Conservation (phyloP, 2,113 vertebrate genomes). For the Rhabdornis inornatus region DNA sequence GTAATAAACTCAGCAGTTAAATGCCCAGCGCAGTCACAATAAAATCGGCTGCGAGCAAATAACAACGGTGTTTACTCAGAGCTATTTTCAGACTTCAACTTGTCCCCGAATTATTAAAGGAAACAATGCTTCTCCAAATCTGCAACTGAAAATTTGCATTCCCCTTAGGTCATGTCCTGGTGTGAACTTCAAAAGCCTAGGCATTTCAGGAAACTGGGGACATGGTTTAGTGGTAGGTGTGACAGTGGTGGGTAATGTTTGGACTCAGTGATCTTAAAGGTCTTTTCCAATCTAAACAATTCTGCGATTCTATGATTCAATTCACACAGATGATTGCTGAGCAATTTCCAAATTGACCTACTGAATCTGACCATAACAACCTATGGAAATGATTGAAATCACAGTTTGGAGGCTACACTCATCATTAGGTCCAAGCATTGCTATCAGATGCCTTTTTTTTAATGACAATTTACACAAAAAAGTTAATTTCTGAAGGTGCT, state of each 20-base stretch:
- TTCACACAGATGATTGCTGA: not conserved
- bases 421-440: not conserved
- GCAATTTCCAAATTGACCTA: not conserved
- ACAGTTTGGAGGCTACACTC: not conserved
- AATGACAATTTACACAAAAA: not conserved
- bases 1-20: not conserved
- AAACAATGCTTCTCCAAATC: not conserved
- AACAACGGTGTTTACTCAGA: not conserved
- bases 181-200: not conserved
- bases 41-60: not conserved
- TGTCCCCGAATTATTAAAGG: not conserved
- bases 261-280: not conserved
- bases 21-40: not conserved
- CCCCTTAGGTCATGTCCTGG: not conserved
- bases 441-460: not conserved
- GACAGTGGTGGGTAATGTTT: not conserved
- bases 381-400: not conserved
- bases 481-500: not conserved
- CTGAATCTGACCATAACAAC: not conserved
- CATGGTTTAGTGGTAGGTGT: too few relatives aligned
- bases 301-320: not conserved
- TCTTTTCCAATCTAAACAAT: not conserved
- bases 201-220: not conserved
- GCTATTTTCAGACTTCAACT: not conserved
- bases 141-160: not conserved